Base-by-base conservation (phyloP, 1,140 invertebrate genomes). In the Plutomurus gul region DNA sequence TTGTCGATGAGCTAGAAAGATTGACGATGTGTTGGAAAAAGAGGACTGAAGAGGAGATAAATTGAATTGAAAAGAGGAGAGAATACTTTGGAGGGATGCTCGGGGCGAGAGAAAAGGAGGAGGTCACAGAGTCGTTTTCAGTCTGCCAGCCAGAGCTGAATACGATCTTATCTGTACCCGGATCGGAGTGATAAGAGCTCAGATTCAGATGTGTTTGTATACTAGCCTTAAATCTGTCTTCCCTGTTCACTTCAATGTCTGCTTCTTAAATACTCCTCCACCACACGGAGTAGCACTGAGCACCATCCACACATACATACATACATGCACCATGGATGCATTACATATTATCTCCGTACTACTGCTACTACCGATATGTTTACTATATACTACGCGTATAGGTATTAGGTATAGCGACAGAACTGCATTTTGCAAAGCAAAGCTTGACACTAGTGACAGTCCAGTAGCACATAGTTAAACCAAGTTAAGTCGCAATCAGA, bases 21-120 rank as follows among this genome's bases (percentile, higher is more conserved):
- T 81, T 81, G 75, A 78, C 80, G 80, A 81, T 78, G 80, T 81
- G 80, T 81, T 81, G 43, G 76, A 72, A 77, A 78, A 81, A 77
- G 79, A 77, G 75, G 65, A 76, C 75, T 78, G 75, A 80, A 80
- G 74, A 77, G 80, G 80, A 78, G 80, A 81, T 81, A 81, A 81
- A 81, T 78, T 81, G 80, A 81, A 81, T 78, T 81, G 79, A 81
- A 77, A 70, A 77, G 76, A 70, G 47, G 73, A 78, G 60, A 75
- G 78, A 75, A 37, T 46, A 49, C 27, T 43, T 43, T 47, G 65
- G 71, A 78, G 65, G 65, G 79, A 76, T 36, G 70, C 75, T 76
- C 25, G 74, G 71, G 79, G 75, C 75, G 75, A 77, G 37, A 74
- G 75, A 72, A 39, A 77, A 76, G 75, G 76, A 77, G 79, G 60